These are phyloP conservation scores for Malacosoma neustria DNA, from an alignment of 2,888 invertebrate genomes.

Conservation along the genomic window DNA sequence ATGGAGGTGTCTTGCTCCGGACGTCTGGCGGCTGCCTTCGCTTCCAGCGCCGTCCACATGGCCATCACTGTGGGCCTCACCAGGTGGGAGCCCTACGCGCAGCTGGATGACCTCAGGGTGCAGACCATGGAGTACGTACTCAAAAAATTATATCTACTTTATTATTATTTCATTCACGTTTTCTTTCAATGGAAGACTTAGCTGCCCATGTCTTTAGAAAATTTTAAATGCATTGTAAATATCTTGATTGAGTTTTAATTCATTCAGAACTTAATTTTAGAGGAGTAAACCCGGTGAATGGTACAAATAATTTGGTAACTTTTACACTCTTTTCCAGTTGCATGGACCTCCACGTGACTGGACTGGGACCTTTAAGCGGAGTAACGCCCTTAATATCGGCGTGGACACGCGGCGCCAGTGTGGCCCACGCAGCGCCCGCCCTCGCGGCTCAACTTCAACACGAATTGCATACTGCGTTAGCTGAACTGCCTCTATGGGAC, in stretches of 20 bases:
- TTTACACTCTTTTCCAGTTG: constrained; percentile 30
- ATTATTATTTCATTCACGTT: too few species aligned
- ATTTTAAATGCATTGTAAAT: too few species aligned
- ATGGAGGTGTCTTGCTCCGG: constrained; percentile 54
- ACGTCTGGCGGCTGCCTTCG: constrained; percentile 45
- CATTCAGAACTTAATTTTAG: too few species aligned
- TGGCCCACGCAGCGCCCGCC: constrained; percentile 46
- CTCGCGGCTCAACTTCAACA: constrained; percentile 37
- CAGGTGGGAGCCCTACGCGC: constrained; percentile 58
- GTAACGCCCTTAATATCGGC: constrained; percentile 20
- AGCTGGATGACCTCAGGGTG: constrained; percentile 51
- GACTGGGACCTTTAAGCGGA: constrained; percentile 52
- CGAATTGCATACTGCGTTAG: constrained; percentile 45
- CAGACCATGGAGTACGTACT: constrained; percentile 51
- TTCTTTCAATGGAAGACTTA: too few species aligned
- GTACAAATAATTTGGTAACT: too few species aligned
- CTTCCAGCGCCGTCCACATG: constrained; percentile 40
- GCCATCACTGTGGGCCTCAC: constrained; percentile 49
- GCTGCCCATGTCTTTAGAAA: too few species aligned
- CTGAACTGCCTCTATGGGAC: constrained; percentile 51
- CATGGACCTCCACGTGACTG: constrained; percentile 62
- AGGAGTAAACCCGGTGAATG: too few species aligned
- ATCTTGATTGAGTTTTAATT: too few species aligned
- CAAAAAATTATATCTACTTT: too few species aligned
- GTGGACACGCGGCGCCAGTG: constrained; percentile 31